Base-by-base conservation (phyloP, 2,888 invertebrate genomes). In the Dysmachus trigonus region DNA sequence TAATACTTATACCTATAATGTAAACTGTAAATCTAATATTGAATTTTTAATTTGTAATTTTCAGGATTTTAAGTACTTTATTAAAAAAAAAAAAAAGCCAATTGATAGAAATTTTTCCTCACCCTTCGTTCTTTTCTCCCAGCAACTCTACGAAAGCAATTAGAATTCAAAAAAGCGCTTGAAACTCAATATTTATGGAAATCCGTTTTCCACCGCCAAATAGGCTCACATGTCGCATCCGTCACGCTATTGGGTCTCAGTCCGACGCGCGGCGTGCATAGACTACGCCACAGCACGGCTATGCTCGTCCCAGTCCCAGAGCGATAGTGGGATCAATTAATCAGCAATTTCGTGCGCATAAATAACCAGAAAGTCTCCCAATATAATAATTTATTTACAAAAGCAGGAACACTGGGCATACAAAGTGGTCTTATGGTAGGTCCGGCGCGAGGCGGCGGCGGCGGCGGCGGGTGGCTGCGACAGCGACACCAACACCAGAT, bases 291-390 rank as follows among this genome's bases (percentile, higher is more conserved):
- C 35, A 15, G 13, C 83, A 72, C n/a, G 15, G 62, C 62, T 10
- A 31, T 8, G 53, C 15, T n/a, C 71, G 71, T 83, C 72, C n/a
- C n/a, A n/a, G n/a, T n/a, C n/a, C 71, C 31, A 72, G 83, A 72
- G 62, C 71, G 18, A 83, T 83, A 31, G 71, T 41, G 27, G 47
- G 72, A 87, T 86, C 87, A 87, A 87, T 87, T 87, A 87, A 87
- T 87, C 87, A 87, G 53, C 71, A 74, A 87, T 86, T 87, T 87
- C 87, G 86, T 87, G 87, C 74, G 85, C 87, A 87, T 87, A 87
- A 87, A 87, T 87, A 86, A 82, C 84, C 71, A 41, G 74, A 86
- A 51, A 73, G 77, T 76, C 85, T 62, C 27, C 85, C 47, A 76
- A 53, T 77, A 76, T 35, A 76, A 85, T 85, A 85, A 85, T 76